Base-by-base conservation (phyloP, 2,888 invertebrate genomes). In the Furcula furcula region DNA sequence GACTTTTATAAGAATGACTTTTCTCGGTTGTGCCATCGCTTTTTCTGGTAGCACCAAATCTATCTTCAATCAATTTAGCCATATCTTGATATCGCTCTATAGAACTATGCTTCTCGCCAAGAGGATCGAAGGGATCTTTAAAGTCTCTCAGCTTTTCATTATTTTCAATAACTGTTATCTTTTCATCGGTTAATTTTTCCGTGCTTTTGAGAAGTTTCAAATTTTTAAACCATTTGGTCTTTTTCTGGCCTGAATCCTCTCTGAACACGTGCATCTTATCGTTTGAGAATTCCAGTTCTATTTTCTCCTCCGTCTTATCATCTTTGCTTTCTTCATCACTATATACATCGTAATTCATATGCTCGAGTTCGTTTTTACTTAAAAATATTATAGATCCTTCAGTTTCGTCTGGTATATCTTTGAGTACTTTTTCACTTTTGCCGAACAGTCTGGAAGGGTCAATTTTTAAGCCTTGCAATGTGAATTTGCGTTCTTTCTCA, bases 41-140 rank as follows among this genome's bases (percentile, higher is more conserved):
- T 42, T 86, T 88, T 32, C 83, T 73, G 4, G 75, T 46, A 27
- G 71, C 88, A 1, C 93, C 92, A 45, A 93, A 93, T 55, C 91
- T 89, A 52, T 93, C 93, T 66, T 93, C 93, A 44, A 93, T 90
- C 36, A 93, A 76, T 64, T 93, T 93, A 3, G 93, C 91, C 93
- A 93, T 93, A 51, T 93, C 93, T 65, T 93, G 92, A 46, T 93
- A 93, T 28, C 93, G 83, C 59, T 93, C 93, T 69, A 93, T 93
- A 40, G 93, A 93, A 74, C 92, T 91, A 48, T 92, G 91, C 61
- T 93, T 93, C 40, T 92, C 92, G 32, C 90, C 91, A 36, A 85
- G 80, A 9, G 89, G 89, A 68, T 93, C 92, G 40, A 92, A 89
- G 1, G 90, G 90, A 57, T 91, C 91, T 63, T 86, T 87, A 0